Evolutionary conservation across 1,140 invertebrate species (phyloP), one percentile per base, ranked within the genome.

Genomic region (Drosophila neocordata): DNA sequence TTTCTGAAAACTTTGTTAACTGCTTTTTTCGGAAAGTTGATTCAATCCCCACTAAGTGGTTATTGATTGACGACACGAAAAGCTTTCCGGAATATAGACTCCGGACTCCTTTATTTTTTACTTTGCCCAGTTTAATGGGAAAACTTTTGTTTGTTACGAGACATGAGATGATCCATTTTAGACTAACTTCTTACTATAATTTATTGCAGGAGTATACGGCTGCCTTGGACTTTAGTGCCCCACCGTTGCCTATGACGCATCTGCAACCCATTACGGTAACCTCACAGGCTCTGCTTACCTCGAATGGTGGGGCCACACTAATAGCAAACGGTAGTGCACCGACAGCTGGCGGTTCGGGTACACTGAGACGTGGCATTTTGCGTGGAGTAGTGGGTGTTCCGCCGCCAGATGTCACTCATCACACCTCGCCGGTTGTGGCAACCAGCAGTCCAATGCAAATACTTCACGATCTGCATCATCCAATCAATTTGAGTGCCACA

Each of bases 401-500:
- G 37, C 91, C 75, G 37, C 91, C 91, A 0, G 90, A 91, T 73
- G 91, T 91, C 1, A 91, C 91, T 44, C 90, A 91, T 68, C 90
- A 91, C 61, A 91, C 90, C 5, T 74, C 73, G 7, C 41, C 41
- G 41, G 41, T 31, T 11, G 53, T 61, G 18, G 64, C 75, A 68
- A 60, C 65, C 8, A 73, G 83, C 34, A 73, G 71, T 48, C 67
- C 73, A 4, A 66, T 89, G 65, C 89, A 90, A 64, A 69, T 90
- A 55, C 37, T 90, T 48, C 90, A 91, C 34, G 90, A 91, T 62
- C 65, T 91, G 65, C 90, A 91, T 72, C 90, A 91, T 70, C 89
- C 89, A 34, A 78, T 91, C 11, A 91, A 91, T 77, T 73, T 90
- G 24, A 84, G 88, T 51, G 81, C 84, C 22, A 82, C 79, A 18